Conservation (phyloP, 2,797 vertebrate species). For the Jordanella pulchra region DNA sequence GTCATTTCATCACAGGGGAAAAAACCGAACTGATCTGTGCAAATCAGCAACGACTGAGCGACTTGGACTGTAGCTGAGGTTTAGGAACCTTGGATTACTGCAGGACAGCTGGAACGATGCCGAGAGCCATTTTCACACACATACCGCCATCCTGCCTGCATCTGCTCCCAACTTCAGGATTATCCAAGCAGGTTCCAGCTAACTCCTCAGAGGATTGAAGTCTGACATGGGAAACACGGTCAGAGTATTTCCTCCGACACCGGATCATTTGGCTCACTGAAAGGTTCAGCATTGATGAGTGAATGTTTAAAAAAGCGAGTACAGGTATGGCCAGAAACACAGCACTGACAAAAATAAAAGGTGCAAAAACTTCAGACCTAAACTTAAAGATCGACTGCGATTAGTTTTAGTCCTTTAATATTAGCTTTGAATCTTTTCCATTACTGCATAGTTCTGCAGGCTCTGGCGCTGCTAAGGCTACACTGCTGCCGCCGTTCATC, state of each 20-base stretch:
- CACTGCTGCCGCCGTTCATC: slow-evolving; percentile 23
- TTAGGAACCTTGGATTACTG: neutral
- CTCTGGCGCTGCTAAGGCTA: slow-evolving; percentile 43
- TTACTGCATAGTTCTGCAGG: slow-evolving; percentile 65
- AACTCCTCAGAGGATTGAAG: neutral
- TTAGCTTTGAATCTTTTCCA: slow-evolving; percentile 21
- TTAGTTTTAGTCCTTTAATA: slow-evolving; percentile 16
- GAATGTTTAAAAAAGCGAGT: neutral
- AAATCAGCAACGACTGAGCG: neutral
- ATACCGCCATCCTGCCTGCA: neutral
- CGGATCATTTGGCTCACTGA: no score
- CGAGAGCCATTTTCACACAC: neutral
- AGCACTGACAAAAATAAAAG: neutral
- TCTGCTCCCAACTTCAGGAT: neutral
- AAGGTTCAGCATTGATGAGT: neutral
- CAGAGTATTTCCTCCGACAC: neutral
- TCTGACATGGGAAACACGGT: neutral
- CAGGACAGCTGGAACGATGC: neutral
- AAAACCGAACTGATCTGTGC: neutral
- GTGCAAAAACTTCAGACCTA: neutral
- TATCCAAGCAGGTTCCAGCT: neutral
- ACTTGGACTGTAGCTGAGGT: neutral
- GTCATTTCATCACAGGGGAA: neutral
- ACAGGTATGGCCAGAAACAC: neutral
- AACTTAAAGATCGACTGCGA: neutral